Conservation (phyloP, 2,113 vertebrate genomes). For the Melospiza georgiana region DNA sequence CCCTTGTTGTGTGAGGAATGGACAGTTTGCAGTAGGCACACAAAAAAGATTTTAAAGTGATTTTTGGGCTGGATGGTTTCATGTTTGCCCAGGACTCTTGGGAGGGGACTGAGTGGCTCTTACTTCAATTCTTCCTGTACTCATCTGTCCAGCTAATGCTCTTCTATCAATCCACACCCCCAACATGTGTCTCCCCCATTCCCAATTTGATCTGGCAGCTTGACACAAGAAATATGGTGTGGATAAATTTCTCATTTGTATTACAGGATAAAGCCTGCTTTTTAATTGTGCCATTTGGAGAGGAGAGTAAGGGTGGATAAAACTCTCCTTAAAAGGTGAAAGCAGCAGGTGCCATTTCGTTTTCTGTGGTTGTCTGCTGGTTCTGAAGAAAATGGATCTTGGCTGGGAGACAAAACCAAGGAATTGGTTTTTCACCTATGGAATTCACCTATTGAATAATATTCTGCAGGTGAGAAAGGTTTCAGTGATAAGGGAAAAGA, state of each 20-base stretch:
- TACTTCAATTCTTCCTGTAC: not conserved
- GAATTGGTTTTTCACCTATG: not conserved
- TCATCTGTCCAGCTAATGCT: not conserved
- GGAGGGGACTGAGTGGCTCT: not conserved
- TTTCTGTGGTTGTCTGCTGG: not conserved
- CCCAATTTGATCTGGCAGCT: not conserved
- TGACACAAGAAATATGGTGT: not conserved
- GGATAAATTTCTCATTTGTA: not conserved
- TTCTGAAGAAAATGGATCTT: slow-evolving; percentile 9
- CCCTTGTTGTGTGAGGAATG: not conserved
- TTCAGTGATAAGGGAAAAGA: not conserved
- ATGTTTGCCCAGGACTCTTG: not conserved
- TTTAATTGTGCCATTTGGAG: not conserved
- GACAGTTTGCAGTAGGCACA: not conserved
- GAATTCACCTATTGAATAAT: not conserved
- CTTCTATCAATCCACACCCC: not conserved
- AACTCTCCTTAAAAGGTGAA: not conserved
- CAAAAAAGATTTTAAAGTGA: not conserved
- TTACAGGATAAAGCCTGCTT: not conserved
- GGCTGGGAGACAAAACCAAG: not conserved
- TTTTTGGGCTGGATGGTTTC: not conserved
- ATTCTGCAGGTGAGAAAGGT: not conserved
- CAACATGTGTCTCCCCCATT: not conserved
- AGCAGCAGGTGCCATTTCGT: not conserved
- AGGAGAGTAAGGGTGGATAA: not conserved